phyloP scores from a whole-genome alignment of 2,797 vertebrate genomes.

The Falco rusticolus region DNA sequence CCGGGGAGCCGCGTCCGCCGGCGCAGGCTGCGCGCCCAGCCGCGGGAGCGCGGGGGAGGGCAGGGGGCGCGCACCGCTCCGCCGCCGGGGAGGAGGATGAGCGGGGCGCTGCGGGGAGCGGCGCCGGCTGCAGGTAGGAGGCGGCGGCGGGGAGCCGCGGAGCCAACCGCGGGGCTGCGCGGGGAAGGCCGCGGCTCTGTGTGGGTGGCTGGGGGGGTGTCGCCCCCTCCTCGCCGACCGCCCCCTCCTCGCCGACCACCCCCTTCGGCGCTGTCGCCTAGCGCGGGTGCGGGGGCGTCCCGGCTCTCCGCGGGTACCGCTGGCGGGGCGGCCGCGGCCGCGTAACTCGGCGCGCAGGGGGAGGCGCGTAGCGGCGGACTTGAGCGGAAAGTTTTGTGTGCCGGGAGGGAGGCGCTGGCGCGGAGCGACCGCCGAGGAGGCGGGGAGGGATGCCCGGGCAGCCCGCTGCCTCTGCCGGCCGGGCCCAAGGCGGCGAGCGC shows the following conservation, averaged over 20 bases:
- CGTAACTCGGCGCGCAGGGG: background rate
- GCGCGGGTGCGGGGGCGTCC: background rate
- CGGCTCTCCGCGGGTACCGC: background rate
- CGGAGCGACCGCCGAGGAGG: slow-evolving; percentile 2
- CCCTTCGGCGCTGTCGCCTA: no score
- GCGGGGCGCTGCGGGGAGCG: slow-evolving; percentile 61
- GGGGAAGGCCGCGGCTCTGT: background rate
- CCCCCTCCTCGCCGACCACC: no score
- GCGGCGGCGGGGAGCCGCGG: background rate
- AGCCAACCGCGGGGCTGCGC: background rate
- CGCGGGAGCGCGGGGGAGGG: background rate
- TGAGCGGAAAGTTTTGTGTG: slow-evolving; percentile 45
- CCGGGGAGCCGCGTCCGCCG: no score
- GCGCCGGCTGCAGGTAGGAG: slow-evolving; percentile 75
- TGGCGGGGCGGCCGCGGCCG: background rate
- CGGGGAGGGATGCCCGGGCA: slow-evolving; percentile 27
- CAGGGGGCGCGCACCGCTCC: slow-evolving; percentile 6
- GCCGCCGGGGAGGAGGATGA: slow-evolving; percentile 21
- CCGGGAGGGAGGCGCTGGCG: slow-evolving; percentile 46
- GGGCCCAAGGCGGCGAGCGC: background rate
- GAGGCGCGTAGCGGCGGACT: background rate
- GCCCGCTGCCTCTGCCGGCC: background rate
- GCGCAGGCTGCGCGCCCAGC: no score
- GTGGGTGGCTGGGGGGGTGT: no score
- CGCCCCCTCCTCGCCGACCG: no score